Conservation (phyloP, 1,140 invertebrate genomes). For the Bombus impatiens region DNA sequence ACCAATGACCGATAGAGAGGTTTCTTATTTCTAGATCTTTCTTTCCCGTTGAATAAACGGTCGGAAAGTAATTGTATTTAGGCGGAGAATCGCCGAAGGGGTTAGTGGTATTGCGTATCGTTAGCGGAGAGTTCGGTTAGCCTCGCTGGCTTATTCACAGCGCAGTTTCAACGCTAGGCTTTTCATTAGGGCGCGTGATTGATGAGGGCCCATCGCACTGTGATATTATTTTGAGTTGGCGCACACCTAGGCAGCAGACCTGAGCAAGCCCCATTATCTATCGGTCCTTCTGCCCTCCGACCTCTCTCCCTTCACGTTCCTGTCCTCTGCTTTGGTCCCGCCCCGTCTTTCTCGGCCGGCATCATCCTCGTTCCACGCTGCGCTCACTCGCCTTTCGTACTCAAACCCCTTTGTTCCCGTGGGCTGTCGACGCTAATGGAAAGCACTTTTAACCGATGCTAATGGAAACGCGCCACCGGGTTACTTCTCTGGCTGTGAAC, state of each 20-base stretch:
- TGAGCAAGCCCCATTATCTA: constrained; percentile 63
- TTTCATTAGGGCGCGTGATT: constrained; percentile 68
- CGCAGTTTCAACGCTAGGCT: constrained; percentile 56
- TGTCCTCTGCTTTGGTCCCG: constrained; percentile 61
- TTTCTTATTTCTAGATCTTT: not conserved
- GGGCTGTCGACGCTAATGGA: constrained; percentile 74
- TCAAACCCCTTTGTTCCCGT: constrained; percentile 74
- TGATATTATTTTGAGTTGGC: constrained; percentile 69
- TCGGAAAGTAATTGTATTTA: not conserved
- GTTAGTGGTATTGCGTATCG: not conserved
- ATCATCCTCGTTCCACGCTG: constrained; percentile 38
- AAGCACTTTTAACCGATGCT: constrained; percentile 80
- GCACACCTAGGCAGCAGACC: constrained; percentile 37
- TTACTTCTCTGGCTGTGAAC: constrained; percentile 44
- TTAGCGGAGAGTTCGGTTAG: constrained; percentile 16
- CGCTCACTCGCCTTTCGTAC: constrained; percentile 59
- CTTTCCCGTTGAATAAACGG: too few relatives aligned
- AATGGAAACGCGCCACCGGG: constrained; percentile 74
- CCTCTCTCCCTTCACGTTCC: constrained; percentile 33
- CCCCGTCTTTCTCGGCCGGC: constrained; percentile 60
- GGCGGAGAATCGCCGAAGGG: not conserved
- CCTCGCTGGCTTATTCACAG: constrained; percentile 42
- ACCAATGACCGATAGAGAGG: not conserved
- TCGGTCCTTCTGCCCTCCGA: constrained; percentile 55
- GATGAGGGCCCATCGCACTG: constrained; percentile 60